phyloP scores from a whole-genome alignment of 2,888 invertebrate species.

The Chloromyia formosa region DNA sequence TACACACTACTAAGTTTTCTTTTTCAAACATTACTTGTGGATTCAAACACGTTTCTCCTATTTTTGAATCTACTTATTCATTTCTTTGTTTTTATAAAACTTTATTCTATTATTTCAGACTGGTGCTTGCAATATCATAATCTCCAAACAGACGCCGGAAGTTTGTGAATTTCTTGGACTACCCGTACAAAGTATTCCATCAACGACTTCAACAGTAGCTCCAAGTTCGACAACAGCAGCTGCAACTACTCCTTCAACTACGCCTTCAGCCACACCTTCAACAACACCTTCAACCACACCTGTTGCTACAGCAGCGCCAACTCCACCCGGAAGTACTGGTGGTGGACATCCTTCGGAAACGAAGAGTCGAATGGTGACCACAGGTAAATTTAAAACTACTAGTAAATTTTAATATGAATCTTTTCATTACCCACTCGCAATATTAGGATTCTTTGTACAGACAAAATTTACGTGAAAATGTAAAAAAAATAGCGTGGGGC shows the following conservation, averaged over 20 bases:
- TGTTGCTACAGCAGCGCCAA: background rate
- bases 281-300: background rate
- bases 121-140: conserved; percentile 1
- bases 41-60: too few species aligned
- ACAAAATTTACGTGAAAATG: too few species aligned
- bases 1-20: too few species aligned
- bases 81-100: too few species aligned
- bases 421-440: background rate
- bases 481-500: too few species aligned
- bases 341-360: background rate
- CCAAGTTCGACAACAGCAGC: background rate
- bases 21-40: too few species aligned
- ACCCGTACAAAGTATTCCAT: background rate
- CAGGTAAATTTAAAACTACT: conserved; percentile 4
- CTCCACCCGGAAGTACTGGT: background rate
- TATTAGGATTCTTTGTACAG: too few species aligned
- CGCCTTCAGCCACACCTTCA: background rate
- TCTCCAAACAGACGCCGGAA: background rate
- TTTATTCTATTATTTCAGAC: background rate
- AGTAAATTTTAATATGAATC: background rate
- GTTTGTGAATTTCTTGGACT: conserved; percentile 1
- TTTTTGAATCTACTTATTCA: too few species aligned
- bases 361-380: conserved; percentile 18
- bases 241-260: background rate
- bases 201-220: background rate